Evolutionary conservation across 2,888 invertebrate species (phyloP).

Genomic region (Choreutis nemorana): DNA sequence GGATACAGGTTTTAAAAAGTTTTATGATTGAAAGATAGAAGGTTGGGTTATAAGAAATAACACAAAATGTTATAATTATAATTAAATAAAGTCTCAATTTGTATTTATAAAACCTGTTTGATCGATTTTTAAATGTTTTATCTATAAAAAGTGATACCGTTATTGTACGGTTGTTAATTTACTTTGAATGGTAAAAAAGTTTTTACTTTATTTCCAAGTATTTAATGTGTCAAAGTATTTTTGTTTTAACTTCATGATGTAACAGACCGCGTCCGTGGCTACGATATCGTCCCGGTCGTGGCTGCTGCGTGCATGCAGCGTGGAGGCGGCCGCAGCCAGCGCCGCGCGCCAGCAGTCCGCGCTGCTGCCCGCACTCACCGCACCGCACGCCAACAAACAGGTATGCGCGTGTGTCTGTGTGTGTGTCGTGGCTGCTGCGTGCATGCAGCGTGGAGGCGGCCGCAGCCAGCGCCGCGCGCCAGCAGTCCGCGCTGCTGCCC

Average conservation of each 20-base stretch:
- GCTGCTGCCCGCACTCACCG: conserved; percentile 66
- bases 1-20: no score
- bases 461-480: conserved; percentile 31
- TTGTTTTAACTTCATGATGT: conserved; percentile 2
- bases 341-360: conserved; percentile 37
- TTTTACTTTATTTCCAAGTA: no score
- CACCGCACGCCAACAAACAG: conserved; percentile 17
- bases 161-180: no score
- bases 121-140: no score
- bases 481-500: conserved; percentile 71
- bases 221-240: neutral
- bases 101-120: no score
- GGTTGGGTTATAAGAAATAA: no score
- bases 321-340: conserved; percentile 42
- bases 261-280: conserved; percentile 28
- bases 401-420: no score
- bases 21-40: no score
- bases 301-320: conserved; percentile 47
- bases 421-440: conserved; percentile 50
- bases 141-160: no score
- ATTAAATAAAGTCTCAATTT: no score
- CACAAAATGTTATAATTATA: no score
- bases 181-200: no score
- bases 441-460: conserved; percentile 50
- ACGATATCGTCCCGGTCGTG: conserved; percentile 45